A percentile compares a stretch with the other conserved stretches of the same genome.
Conservation (phyloP, 2,797 vertebrate genomes). For the Vultur gryphus region DNA sequence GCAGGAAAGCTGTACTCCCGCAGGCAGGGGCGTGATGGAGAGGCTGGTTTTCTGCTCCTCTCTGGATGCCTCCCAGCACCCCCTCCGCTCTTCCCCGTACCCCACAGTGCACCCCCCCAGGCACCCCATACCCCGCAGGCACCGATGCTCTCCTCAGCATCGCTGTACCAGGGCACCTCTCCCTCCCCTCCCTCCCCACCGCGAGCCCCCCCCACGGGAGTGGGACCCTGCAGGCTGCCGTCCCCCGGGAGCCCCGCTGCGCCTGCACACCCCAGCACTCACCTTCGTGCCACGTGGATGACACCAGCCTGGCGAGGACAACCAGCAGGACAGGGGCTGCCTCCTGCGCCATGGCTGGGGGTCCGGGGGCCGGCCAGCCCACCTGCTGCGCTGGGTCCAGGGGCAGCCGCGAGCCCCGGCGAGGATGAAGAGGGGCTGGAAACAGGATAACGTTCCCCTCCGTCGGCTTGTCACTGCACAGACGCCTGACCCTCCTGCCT, state of each 20-base stretch:
- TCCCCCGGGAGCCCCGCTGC: rapidly evolving
- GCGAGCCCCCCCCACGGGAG: rapidly evolving
- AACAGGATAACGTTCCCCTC: neutral
- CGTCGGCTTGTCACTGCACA: neutral
- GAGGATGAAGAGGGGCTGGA: neutral
- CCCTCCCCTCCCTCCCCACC: neutral
- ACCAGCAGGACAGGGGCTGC: constrained; percentile 59
- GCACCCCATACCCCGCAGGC: neutral
- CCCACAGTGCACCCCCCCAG: neutral
- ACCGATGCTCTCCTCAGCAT: neutral
- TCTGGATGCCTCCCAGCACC: constrained; percentile 18
- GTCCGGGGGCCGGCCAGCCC: neutral
- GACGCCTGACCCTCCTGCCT: neutral
- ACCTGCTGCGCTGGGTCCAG: rapidly evolving
- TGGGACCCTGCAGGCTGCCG: rapidly evolving
- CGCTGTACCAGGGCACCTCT: rapidly evolving
- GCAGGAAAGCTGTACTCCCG: constrained; percentile 30
- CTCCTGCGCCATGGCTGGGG: constrained; percentile 48
- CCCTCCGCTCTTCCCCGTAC: neutral
- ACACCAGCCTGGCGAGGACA: constrained; percentile 58
- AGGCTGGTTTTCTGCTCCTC: constrained; percentile 29
- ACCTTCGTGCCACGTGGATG: constrained; percentile 76
- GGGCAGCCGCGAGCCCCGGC: neutral
- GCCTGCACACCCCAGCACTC: neutral
- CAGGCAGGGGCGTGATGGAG: neutral